A percentile compares a stretch with the other conserved stretches of the same genome.
These are phyloP conservation scores for Megalopta genalis DNA, from an alignment of 1,140 invertebrate genomes.

Conservation along the genomic window DNA sequence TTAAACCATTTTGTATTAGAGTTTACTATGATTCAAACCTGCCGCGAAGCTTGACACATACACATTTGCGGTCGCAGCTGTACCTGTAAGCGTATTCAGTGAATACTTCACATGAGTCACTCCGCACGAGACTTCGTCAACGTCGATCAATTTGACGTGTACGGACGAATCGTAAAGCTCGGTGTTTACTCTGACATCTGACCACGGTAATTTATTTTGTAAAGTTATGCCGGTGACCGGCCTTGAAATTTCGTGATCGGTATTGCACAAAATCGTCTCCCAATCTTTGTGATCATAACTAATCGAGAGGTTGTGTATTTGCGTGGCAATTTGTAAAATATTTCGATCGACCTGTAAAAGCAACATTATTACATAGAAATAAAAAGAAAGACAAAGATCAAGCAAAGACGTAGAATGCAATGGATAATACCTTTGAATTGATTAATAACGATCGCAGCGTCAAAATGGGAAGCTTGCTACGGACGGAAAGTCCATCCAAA, in stretches of 20 bases:
- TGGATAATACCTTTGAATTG: slow-evolving; percentile 84
- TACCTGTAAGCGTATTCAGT: slow-evolving; percentile 67
- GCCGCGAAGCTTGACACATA: background rate
- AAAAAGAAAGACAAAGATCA: background rate
- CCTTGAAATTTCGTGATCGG: slow-evolving; percentile 63
- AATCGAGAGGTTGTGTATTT: slow-evolving; percentile 85
- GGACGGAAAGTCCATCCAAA: slow-evolving; percentile 84
- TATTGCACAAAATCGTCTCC: slow-evolving; percentile 71
- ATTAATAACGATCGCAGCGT: slow-evolving; percentile 85
- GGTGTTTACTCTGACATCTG: slow-evolving; percentile 71
- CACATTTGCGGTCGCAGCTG: background rate
- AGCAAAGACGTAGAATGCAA: background rate
- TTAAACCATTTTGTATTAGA: slow-evolving; percentile 4
- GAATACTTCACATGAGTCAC: slow-evolving; percentile 74
- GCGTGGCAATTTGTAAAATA: slow-evolving; percentile 84
- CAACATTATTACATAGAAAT: slow-evolving; percentile 4
- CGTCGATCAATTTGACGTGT: slow-evolving; percentile 73
- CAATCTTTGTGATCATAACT: slow-evolving; percentile 86
- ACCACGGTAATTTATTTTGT: slow-evolving; percentile 69
- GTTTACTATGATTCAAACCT: background rate
- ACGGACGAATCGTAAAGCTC: slow-evolving; percentile 75
- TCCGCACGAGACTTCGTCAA: slow-evolving; percentile 75
- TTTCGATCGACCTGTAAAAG: slow-evolving; percentile 84
- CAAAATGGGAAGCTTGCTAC: slow-evolving; percentile 82
- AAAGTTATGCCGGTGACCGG: slow-evolving; percentile 65